phyloP scores from a whole-genome alignment of 2,113 vertebrate species.

The Mirounga angustirostris region DNA sequence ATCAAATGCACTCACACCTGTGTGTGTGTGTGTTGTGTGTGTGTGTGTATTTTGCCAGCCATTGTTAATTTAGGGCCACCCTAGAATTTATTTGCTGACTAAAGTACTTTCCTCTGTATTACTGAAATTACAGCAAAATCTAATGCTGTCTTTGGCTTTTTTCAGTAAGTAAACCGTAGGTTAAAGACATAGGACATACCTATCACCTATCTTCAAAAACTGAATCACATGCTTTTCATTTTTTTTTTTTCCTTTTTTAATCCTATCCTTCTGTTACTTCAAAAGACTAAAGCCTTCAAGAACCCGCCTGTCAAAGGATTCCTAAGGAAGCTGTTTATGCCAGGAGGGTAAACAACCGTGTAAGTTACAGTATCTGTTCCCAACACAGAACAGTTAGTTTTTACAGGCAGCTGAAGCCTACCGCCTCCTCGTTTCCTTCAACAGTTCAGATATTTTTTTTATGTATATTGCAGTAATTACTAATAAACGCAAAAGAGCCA shows the following conservation, averaged over 20 bases:
- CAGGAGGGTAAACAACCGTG: neutral
- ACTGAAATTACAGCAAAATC: neutral
- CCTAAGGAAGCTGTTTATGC: slow-evolving; percentile 51
- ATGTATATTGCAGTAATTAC: slow-evolving; percentile 8
- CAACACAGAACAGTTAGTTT: slow-evolving; percentile 5
- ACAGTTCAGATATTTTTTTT: neutral
- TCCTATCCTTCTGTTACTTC: neutral
- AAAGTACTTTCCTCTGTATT: neutral
- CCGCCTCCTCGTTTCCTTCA: neutral
- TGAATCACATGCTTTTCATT: neutral
- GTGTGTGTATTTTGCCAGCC: neutral
- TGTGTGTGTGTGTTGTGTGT: neutral
- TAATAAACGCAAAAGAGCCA: slow-evolving; percentile 27
- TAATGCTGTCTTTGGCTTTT: slow-evolving; percentile 17
- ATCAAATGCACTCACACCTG: neutral
- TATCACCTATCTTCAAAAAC: slow-evolving; percentile 32
- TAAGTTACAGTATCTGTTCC: slow-evolving; percentile 54
- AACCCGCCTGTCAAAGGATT: neutral
- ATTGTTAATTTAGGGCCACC: neutral
- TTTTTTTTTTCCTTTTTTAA: neutral
- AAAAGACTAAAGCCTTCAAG: slow-evolving; percentile 45
- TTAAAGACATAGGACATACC: neutral
- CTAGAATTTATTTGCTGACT: slow-evolving; percentile 15
- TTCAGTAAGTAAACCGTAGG: neutral
- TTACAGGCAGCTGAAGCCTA: neutral